A percentile compares a stretch with the other conserved stretches of the same genome.
These are phyloP conservation scores for Pediacus dermestoides DNA, from an alignment of 2,888 invertebrate genomes.

Conservation along the genomic window DNA sequence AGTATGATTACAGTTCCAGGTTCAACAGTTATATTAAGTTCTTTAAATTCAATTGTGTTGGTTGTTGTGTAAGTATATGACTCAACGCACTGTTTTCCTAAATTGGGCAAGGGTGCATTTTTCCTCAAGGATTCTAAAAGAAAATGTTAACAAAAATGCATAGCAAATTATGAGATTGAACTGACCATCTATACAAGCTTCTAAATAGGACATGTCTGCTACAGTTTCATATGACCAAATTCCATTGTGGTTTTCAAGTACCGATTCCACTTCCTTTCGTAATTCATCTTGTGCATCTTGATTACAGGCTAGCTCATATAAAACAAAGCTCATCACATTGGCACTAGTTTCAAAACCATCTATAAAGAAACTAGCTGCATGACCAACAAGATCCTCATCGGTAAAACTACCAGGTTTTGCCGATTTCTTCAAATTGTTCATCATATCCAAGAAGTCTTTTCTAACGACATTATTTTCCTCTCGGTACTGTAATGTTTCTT, in stretches of 20 bases:
- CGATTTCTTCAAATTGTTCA: no score
- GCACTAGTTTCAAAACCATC: slow-evolving; percentile 54
- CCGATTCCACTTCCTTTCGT: slow-evolving; percentile 45
- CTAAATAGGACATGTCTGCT: slow-evolving; percentile 51
- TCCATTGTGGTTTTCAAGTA: slow-evolving; percentile 43
- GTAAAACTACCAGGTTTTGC: no score
- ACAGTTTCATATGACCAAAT: slow-evolving; percentile 52
- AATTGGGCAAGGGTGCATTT: slow-evolving; percentile 27
- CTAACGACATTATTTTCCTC: slow-evolving; percentile 48
- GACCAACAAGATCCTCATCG: slow-evolving; percentile 52
- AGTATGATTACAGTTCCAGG: slow-evolving; percentile 39
- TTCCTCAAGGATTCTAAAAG: slow-evolving; percentile 24
- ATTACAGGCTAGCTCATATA: slow-evolving; percentile 47
- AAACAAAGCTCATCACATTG: slow-evolving; percentile 42
- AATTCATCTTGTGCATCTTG: slow-evolving; percentile 45
- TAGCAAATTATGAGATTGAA: no score
- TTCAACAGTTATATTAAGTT: slow-evolving; percentile 28
- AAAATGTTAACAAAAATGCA: no score
- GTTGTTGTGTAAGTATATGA: slow-evolving; percentile 27
- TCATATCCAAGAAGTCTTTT: slow-evolving; percentile 55
- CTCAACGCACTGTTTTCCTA: slow-evolving; percentile 34
- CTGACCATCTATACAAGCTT: slow-evolving; percentile 51
- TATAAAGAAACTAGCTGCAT: slow-evolving; percentile 55
- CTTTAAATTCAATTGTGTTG: slow-evolving; percentile 21
- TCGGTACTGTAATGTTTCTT: slow-evolving; percentile 42